These are phyloP conservation scores for Drosophila nr. perissopoda DNA, from an alignment of 2,888 invertebrate genomes.

Conservation along the genomic window DNA sequence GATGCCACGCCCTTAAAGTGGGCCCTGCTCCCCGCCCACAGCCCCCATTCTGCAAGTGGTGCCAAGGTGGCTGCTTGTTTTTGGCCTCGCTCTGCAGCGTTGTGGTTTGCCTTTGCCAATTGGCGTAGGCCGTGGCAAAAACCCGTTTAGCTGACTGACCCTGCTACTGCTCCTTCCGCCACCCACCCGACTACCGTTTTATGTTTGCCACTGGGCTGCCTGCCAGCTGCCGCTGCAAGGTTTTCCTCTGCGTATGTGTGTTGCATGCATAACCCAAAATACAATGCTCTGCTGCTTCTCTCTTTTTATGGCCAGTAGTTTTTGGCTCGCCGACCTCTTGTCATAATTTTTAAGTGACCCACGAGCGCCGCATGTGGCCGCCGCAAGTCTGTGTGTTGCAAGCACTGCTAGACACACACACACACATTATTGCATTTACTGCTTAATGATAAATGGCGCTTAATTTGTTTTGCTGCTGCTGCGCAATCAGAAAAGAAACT, in stretches of 20 bases:
- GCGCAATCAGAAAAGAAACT: conserved; percentile 8
- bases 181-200: background rate
- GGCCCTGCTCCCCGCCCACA: background rate
- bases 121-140: conserved; percentile 64
- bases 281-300: conserved; percentile 28
- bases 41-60: conserved; percentile 18
- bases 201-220: conserved; percentile 37
- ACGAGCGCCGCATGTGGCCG: conserved; percentile 48
- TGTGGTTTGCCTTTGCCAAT: conserved; percentile 68
- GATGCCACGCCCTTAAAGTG: conserved; percentile 34
- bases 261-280: conserved; percentile 38
- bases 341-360: conserved; percentile 79
- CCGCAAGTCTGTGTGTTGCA: conserved; percentile 31
- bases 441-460: conserved; percentile 67
- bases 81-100: conserved; percentile 34
- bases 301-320: conserved; percentile 9
- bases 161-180: background rate
- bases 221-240: conserved; percentile 56
- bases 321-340: conserved; percentile 64
- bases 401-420: conserved; percentile 11
- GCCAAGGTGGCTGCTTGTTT: conserved; percentile 52
- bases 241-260: conserved; percentile 10
- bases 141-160: conserved; percentile 40
- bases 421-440: background rate
- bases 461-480: conserved; percentile 53